Percentiles rank a stretch among this genome's conserved stretches.
phyloP scores from a whole-genome alignment of 2,797 vertebrate genomes.

The Amblyopsis hoosieri region DNA sequence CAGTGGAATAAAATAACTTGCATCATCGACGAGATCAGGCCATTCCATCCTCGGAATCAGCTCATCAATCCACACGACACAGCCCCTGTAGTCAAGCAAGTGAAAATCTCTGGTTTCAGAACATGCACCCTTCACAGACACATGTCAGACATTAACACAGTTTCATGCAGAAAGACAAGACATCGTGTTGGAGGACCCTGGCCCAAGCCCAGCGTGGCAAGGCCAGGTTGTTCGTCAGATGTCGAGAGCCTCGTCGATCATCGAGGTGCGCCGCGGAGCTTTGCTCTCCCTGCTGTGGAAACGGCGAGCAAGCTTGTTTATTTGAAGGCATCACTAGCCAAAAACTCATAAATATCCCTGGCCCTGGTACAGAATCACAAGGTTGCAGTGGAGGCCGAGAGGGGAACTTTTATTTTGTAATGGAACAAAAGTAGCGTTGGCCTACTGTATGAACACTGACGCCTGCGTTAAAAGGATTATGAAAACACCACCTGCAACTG shows the following conservation, averaged over 20 bases:
- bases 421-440: conserved; percentile 33
- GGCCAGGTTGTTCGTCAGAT: conserved; percentile 31
- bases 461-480: conserved; percentile 16
- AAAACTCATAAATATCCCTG: conserved; percentile 57
- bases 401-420: conserved; percentile 31
- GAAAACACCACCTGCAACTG: conserved; percentile 6
- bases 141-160: conserved; percentile 43
- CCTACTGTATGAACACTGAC: conserved; percentile 11
- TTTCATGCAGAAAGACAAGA: not conserved
- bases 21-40: conserved; percentile 17
- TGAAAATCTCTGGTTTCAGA: conserved; percentile 18
- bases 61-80: conserved; percentile 40
- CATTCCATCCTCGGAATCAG: conserved; percentile 11
- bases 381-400: conserved; percentile 17
- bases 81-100: conserved; percentile 11
- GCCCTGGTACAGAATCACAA: conserved; percentile 38
- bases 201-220: conserved; percentile 12
- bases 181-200: conserved; percentile 20
- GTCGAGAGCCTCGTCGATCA: conserved; percentile 44
- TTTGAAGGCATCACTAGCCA: conserved; percentile 44
- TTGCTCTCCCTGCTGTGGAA: conserved; percentile 57
- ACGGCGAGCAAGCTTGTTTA: conserved; percentile 56
- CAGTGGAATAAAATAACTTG: conserved; percentile 38
- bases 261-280: conserved; percentile 25
- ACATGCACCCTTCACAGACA: conserved; percentile 36